Percentiles rank a stretch among this genome's conserved stretches.
Evolutionary conservation across 2,888 invertebrate species (phyloP).

Genomic region (Marronus borbonicus): DNA sequence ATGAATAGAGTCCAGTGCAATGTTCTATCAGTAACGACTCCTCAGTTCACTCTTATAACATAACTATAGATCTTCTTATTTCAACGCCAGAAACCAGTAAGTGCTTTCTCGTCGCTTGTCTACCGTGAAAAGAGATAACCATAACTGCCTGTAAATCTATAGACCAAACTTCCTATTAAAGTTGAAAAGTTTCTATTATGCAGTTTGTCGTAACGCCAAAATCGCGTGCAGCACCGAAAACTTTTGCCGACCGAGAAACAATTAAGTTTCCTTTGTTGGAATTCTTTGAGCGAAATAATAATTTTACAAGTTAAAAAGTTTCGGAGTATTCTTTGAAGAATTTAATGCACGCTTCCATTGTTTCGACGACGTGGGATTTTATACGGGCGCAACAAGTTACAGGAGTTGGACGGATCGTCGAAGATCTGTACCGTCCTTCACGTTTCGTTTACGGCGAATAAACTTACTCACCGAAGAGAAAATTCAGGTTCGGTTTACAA

Average conservation of each 20-base stretch:
- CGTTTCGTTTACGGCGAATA: background rate
- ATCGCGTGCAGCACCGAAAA: background rate
- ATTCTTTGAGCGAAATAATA: background rate
- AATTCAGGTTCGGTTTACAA: background rate
- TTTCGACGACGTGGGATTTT: background rate
- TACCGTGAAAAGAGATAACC: no score
- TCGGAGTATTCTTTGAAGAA: background rate
- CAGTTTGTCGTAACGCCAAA: background rate
- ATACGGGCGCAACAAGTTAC: conserved; percentile 7
- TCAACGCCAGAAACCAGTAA: no score
- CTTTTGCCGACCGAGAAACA: background rate
- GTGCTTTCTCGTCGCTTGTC: no score
- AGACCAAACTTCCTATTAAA: no score
- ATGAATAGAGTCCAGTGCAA: no score
- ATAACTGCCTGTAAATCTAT: no score
- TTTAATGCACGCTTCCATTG: conserved; percentile 8
- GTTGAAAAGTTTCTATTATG: background rate
- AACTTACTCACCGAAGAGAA: background rate
- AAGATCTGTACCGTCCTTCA: background rate
- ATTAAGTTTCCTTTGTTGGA: conserved; percentile 13
- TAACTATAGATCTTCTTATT: no score
- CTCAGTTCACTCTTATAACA: no score
- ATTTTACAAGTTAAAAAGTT: conserved; percentile 9
- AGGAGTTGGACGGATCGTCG: background rate
- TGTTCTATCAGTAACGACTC: no score